phyloP scores from a whole-genome alignment of 2,113 vertebrate species.

The Rhabdornis inornatus region DNA sequence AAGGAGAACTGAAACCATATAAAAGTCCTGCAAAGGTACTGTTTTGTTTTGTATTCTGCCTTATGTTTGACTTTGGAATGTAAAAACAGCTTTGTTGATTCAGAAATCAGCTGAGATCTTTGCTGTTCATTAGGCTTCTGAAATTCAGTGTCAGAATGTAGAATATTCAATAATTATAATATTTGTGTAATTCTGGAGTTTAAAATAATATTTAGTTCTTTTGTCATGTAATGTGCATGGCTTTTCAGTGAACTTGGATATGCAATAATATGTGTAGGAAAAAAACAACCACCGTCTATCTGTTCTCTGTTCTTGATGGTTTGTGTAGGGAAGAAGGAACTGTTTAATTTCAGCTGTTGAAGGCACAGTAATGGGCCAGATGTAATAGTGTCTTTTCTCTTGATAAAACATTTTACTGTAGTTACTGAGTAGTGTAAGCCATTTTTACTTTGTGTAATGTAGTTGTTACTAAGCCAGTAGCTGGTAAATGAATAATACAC shows the following conservation, averaged over 20 bases:
- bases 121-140: neutral
- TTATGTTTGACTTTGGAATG: neutral
- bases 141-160: neutral
- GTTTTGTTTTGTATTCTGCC: neutral
- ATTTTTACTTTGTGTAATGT: neutral
- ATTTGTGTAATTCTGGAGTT: neutral
- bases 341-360: neutral
- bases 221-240: neutral
- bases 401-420: neutral
- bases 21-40: slow-evolving; percentile 86
- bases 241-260: neutral
- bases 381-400: neutral
- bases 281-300: neutral
- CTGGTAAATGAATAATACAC: neutral
- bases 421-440: neutral
- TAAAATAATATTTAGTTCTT: neutral
- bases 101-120: neutral
- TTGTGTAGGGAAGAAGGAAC: neutral
- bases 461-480: neutral
- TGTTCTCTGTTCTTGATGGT: neutral
- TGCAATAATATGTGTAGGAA: neutral
- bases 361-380: neutral
- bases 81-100: neutral
- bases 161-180: neutral
- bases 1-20: slow-evolving; percentile 64